These are phyloP conservation scores for Momotus momota DNA, from an alignment of 2,797 vertebrate species.

Conservation along the genomic window DNA sequence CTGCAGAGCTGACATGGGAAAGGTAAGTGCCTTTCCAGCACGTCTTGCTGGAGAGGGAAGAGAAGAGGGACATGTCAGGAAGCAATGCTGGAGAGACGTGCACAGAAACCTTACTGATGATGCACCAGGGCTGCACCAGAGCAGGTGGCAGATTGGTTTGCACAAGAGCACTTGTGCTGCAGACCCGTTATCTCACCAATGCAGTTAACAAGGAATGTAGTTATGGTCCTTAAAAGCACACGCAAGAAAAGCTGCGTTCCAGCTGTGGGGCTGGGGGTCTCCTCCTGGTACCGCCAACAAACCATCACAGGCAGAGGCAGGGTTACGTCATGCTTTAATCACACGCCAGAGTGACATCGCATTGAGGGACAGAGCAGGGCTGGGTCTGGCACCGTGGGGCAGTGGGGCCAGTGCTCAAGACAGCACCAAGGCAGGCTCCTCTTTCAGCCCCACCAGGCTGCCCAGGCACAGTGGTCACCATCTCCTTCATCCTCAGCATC, in stretches of 20 bases:
- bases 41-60: neutral
- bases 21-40: neutral
- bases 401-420: neutral
- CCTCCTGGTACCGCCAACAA: neutral
- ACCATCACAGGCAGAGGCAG: neutral
- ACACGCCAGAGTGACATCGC: neutral
- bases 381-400: fast-evolving
- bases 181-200: fast-evolving
- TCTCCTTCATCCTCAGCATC: neutral
- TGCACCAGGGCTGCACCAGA: neutral
- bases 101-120: neutral
- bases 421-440: neutral
- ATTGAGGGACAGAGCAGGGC: neutral
- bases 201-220: neutral
- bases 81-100: neutral
- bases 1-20: neutral
- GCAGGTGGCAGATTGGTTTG: neutral
- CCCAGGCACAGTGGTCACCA: fast-evolving
- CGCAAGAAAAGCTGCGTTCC: neutral
- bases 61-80: fast-evolving
- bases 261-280: neutral
- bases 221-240: neutral
- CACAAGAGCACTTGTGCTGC: neutral
- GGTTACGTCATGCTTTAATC: constrained; percentile 46
- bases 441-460: neutral